Conservation (phyloP, 2,888 invertebrate species). For the Brenthis ino region DNA sequence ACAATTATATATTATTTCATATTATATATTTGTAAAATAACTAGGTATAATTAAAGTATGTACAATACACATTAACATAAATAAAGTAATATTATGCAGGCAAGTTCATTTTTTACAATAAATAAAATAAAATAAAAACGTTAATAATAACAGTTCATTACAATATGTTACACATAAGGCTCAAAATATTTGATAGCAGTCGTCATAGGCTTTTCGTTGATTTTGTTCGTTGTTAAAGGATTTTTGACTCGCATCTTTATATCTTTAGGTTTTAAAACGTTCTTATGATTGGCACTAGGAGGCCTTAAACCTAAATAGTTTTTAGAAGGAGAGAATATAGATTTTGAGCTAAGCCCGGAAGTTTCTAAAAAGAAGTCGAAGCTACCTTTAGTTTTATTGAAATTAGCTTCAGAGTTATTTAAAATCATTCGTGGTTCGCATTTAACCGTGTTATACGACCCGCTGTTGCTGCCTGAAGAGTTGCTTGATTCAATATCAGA, state of each 20-base stretch:
- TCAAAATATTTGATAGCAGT: conserved; percentile 82
- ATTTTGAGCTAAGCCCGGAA: conserved; percentile 90
- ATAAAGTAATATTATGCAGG: conserved; percentile 78
- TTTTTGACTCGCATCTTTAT: conserved; percentile 88
- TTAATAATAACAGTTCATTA: conserved; percentile 37
- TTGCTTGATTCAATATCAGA: conserved; percentile 86
- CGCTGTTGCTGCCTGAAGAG: conserved; percentile 79
- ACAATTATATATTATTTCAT: conserved; percentile 29
- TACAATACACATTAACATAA: conserved; percentile 65
- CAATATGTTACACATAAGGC: conserved; percentile 69
- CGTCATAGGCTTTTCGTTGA: conserved; percentile 81
- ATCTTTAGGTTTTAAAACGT: conserved; percentile 89
- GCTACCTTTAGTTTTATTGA: conserved; percentile 71
- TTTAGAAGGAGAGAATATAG: conserved; percentile 83
- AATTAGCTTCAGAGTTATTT: conserved; percentile 57
- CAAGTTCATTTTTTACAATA: conserved; percentile 78
- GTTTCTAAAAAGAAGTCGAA: conserved; percentile 91
- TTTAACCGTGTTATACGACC: conserved; percentile 74
- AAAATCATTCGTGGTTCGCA: conserved; percentile 71
- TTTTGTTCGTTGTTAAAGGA: conserved; percentile 82
- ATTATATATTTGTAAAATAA: conserved; percentile 61
- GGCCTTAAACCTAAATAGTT: conserved; percentile 75
- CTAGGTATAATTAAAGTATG: conserved; percentile 67
- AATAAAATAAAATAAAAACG: conserved; percentile 59
- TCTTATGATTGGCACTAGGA: conserved; percentile 87